Conservation (phyloP, 2,797 vertebrate genomes). For the Platyrinchus mystaceus region DNA sequence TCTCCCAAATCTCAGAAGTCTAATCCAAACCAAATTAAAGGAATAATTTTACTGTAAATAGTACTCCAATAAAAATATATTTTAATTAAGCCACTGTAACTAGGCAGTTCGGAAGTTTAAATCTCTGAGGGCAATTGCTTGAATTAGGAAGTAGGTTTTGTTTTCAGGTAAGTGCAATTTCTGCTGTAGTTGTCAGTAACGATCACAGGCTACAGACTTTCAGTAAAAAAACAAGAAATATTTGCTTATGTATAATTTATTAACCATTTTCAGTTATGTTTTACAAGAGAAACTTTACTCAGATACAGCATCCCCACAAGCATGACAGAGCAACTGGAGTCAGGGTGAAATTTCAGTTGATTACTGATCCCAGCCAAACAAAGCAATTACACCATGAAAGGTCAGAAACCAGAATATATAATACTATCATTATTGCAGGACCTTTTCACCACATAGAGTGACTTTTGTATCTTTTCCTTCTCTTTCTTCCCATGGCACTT, state of each 20-base stretch:
- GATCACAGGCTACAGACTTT: background rate
- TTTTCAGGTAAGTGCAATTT: background rate
- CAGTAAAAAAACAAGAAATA: slow-evolving; percentile 24
- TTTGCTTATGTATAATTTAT: slow-evolving; percentile 61
- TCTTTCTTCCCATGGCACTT: background rate
- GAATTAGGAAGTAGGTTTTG: background rate
- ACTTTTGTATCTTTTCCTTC: background rate
- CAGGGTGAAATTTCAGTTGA: slow-evolving; percentile 24
- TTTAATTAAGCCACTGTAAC: background rate
- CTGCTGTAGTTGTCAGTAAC: background rate
- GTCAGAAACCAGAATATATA: slow-evolving; percentile 10
- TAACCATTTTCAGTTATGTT: slow-evolving; percentile 59
- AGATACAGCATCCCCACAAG: background rate
- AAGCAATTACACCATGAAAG: slow-evolving; percentile 16
- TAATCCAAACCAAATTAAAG: slow-evolving; percentile 15
- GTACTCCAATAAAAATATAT: background rate
- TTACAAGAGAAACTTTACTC: background rate
- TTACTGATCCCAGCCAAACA: slow-evolving; percentile 27
- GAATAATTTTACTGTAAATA: slow-evolving; percentile 39
- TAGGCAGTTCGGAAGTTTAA: background rate
- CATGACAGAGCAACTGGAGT: background rate
- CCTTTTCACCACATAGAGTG: background rate
- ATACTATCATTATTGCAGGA: background rate
- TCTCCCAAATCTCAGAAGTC: background rate
- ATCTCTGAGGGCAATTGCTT: background rate